Percentiles rank a stretch among this genome's conserved stretches.
Conservation (phyloP, 2,113 vertebrate species). For the Poicephalus gulielmi region DNA sequence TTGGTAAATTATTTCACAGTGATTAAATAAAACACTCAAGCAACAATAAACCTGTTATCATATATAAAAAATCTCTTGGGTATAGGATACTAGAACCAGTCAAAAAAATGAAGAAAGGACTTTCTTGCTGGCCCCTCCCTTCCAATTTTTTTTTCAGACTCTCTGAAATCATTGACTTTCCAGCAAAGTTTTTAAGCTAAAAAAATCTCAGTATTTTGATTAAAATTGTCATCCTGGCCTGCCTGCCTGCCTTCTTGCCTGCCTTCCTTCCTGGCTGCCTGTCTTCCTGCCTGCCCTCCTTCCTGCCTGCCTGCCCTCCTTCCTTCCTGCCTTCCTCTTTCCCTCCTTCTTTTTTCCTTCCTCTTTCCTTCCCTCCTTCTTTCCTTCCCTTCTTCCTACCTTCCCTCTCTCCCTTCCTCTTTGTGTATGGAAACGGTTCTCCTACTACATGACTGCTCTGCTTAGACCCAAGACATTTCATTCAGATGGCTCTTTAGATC, state of each 20-base stretch:
- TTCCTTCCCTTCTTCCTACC: too few relatives aligned
- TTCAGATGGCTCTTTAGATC: background rate
- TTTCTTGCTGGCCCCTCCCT: background rate
- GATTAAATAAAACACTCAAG: conserved; percentile 32
- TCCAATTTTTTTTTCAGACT: background rate
- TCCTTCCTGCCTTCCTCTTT: background rate
- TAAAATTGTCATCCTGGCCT: background rate
- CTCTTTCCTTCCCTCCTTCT: too few relatives aligned
- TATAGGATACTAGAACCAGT: background rate
- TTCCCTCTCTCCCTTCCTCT: background rate
- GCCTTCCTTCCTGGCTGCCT: background rate
- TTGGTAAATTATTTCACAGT: conserved; percentile 21
- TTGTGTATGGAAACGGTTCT: background rate
- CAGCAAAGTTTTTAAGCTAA: background rate
- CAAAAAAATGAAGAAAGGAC: background rate
- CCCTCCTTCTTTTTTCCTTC: background rate
- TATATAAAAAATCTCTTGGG: background rate
- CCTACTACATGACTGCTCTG: accelerated
- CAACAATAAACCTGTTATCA: conserved; percentile 11
- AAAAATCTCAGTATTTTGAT: background rate
- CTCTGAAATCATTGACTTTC: background rate
- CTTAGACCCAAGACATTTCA: background rate
- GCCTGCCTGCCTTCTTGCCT: background rate
- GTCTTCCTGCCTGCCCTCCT: background rate
- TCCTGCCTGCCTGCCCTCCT: too few relatives aligned